Evolutionary conservation across 1,140 invertebrate species (phyloP).

Genomic region (Sarcophaga peregrina): DNA sequence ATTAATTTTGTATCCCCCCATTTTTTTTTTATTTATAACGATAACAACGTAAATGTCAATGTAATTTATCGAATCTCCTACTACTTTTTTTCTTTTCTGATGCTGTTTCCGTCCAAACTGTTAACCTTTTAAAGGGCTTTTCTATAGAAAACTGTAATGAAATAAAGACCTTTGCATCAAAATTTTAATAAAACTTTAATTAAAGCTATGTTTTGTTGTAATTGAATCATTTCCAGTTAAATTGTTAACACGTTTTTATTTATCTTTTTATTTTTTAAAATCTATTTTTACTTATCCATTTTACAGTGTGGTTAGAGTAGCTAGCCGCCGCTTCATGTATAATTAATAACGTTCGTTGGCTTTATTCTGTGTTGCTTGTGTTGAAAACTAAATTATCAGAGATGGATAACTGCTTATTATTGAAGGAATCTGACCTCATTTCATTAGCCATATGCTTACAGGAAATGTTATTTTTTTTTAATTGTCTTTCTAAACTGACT

Average conservation of each 20-base stretch:
- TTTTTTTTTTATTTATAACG: not conserved
- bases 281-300: too few relatives aligned
- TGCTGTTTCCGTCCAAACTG: not conserved
- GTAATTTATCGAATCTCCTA: not conserved
- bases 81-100: not conserved
- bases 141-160: not conserved
- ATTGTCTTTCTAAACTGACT: too few relatives aligned
- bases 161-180: not conserved
- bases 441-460: too few relatives aligned
- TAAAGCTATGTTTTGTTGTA: not conserved
- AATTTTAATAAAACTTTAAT: slow-evolving; percentile 2
- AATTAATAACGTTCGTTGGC: too few relatives aligned
- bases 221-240: not conserved
- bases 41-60: not conserved
- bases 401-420: too few relatives aligned
- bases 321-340: too few relatives aligned
- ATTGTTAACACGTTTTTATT: not conserved
- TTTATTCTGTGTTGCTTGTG: too few relatives aligned
- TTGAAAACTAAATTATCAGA: too few relatives aligned
- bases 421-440: too few relatives aligned
- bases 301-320: too few relatives aligned
- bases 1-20: not conserved
- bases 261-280: not conserved
- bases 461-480: too few relatives aligned
- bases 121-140: not conserved